Conservation (phyloP, 92 coral and sea anemone genomes). For the Palythoa grandis region DNA sequence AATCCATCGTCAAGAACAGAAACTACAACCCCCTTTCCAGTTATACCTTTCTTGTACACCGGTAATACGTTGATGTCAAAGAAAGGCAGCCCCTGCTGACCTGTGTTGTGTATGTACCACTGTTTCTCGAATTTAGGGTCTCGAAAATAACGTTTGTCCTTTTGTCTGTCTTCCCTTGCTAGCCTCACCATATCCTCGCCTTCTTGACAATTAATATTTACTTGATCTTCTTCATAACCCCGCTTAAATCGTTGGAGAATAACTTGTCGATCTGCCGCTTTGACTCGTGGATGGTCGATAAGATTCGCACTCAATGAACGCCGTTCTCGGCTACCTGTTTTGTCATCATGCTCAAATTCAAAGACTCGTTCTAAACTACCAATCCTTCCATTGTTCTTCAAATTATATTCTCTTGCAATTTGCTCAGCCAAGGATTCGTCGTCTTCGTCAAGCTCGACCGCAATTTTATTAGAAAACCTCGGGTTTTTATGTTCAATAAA, state of each 20-base stretch:
- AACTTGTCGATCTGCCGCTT: constrained; percentile 84
- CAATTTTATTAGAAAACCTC: constrained; percentile 46
- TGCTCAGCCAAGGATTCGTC: constrained; percentile 82
- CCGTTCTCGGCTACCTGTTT: constrained; percentile 54
- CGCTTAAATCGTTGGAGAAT: constrained; percentile 83
- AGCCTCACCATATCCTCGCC: constrained; percentile 31
- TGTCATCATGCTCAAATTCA: constrained; percentile 72
- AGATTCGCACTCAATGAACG: constrained; percentile 62
- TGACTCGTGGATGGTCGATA: constrained; percentile 81
- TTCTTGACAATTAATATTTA: constrained; percentile 9
- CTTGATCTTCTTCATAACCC: constrained; percentile 44
- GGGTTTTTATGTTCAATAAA: constrained; percentile 16
- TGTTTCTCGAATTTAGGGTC: constrained; percentile 74
- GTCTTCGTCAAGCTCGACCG: constrained; percentile 82
- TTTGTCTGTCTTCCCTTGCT: constrained; percentile 40
- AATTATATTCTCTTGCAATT: constrained; percentile 78
- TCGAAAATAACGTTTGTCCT: constrained; percentile 70
- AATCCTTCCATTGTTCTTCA: constrained; percentile 82
- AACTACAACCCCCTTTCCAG: constrained; percentile 90
- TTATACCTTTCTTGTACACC: constrained; percentile 82
- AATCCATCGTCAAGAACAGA: constrained; percentile 93
- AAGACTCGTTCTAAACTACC: constrained; percentile 71
- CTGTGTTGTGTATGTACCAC: constrained; percentile 87
- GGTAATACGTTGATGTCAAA: constrained; percentile 81
- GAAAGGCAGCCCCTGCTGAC: constrained; percentile 68